Conservation (phyloP, 2,113 vertebrate genomes). For the Leptosomus discolor region DNA sequence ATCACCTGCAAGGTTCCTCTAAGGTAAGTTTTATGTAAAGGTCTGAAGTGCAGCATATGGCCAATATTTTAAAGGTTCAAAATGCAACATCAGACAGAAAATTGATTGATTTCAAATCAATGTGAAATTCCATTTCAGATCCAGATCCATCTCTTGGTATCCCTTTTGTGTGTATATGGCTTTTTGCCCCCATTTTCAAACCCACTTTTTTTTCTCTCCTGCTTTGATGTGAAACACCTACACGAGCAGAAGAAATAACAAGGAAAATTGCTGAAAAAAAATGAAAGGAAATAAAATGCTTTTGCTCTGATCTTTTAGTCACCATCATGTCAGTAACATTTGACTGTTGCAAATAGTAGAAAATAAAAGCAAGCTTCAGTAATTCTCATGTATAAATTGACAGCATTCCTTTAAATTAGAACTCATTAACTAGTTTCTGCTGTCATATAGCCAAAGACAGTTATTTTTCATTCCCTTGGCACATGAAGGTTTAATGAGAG, state of each 20-base stretch:
- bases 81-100: neutral
- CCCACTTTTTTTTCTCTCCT: neutral
- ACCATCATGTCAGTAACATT: neutral
- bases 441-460: neutral
- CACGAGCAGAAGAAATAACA: neutral
- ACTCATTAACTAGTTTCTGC: neutral
- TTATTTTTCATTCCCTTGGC: neutral
- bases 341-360: neutral
- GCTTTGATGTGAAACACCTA: neutral
- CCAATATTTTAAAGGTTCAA: neutral
- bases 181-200: neutral
- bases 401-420: neutral
- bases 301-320: neutral
- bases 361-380: neutral
- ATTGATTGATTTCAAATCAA: neutral
- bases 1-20: neutral
- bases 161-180: accelerated
- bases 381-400: neutral
- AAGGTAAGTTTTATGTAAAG: neutral
- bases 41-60: neutral
- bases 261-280: neutral
- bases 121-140: neutral
- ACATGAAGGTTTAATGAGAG: neutral
- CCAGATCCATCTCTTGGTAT: neutral
- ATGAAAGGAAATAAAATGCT: neutral